Conservation (phyloP, 2,797 vertebrate genomes). For the Steatocranus sp. region DNA sequence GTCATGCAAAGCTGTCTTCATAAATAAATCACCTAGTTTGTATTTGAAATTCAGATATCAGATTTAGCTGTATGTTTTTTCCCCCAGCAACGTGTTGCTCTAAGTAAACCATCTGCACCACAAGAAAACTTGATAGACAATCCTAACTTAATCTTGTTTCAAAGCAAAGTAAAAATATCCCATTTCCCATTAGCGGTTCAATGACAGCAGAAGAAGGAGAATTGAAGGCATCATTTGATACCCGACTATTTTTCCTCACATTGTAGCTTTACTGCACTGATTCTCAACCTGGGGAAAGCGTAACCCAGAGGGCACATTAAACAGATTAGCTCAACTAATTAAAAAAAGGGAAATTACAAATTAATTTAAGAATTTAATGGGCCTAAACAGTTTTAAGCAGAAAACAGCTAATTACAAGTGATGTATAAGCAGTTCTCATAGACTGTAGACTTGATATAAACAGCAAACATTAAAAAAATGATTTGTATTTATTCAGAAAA, state of each 20-base stretch:
- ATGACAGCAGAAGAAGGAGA: background rate
- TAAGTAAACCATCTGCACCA: background rate
- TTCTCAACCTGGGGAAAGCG: background rate
- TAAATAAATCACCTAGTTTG: background rate
- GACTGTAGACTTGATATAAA: background rate
- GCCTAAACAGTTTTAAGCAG: background rate
- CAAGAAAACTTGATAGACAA: background rate
- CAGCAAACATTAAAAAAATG: background rate
- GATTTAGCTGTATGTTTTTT: background rate
- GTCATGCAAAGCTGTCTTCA: background rate
- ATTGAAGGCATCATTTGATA: background rate
- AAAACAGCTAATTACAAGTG: background rate
- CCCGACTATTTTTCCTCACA: slow-evolving; percentile 7
- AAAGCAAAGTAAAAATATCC: background rate
- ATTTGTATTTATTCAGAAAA: background rate
- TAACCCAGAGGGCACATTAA: background rate
- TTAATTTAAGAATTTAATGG: background rate
- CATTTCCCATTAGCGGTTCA: background rate
- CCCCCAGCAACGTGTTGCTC: background rate
- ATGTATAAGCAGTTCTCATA: background rate
- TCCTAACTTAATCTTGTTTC: background rate
- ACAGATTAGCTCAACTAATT: background rate
- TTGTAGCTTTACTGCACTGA: background rate
- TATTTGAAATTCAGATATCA: background rate
- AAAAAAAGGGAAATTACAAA: background rate